Conservation (phyloP, 2,797 vertebrate species). For the Takifugu rubripes region DNA sequence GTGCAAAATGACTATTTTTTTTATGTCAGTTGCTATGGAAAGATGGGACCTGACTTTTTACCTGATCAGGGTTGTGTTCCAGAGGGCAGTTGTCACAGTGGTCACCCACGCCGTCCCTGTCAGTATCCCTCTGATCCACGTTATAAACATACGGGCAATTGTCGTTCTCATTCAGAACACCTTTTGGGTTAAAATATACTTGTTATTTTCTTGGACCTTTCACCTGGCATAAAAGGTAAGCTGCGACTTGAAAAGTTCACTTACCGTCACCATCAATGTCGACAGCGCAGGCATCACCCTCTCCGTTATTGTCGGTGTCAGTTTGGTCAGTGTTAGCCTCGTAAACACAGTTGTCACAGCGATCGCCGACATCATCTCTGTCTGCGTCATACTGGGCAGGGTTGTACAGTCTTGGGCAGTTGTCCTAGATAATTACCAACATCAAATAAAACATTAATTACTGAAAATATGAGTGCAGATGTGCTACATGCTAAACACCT, state of each 20-base stretch:
- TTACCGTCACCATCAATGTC: constrained; percentile 98
- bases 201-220: constrained; percentile 9
- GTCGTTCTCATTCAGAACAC: constrained; percentile 92
- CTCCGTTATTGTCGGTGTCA: constrained; percentile 95
- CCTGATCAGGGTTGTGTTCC: constrained; percentile 98
- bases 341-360: constrained; percentile 95
- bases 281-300: constrained; percentile 94
- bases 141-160: constrained; percentile 98
- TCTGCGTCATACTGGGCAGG: constrained; percentile 95
- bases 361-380: constrained; percentile 92
- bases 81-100: constrained; percentile 98
- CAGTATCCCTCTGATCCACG: constrained; percentile 93
- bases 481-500: no score
- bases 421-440: constrained; percentile 81
- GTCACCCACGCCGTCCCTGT: constrained; percentile 94
- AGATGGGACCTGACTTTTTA: constrained; percentile 47
- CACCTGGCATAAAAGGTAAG: neutral
- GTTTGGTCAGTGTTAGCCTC: constrained; percentile 95
- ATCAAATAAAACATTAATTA: constrained; percentile 5
- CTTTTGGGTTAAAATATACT: constrained; percentile 64
- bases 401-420: constrained; percentile 94
- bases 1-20: constrained; percentile 46
- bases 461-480: no score
- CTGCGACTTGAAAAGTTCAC: constrained; percentile 14
- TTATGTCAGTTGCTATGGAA: constrained; percentile 24